Evolutionary conservation across 1,140 invertebrate genomes (phyloP), one percentile per base, ranked within the genome.

Genomic region (Reticulitermes speratus): DNA sequence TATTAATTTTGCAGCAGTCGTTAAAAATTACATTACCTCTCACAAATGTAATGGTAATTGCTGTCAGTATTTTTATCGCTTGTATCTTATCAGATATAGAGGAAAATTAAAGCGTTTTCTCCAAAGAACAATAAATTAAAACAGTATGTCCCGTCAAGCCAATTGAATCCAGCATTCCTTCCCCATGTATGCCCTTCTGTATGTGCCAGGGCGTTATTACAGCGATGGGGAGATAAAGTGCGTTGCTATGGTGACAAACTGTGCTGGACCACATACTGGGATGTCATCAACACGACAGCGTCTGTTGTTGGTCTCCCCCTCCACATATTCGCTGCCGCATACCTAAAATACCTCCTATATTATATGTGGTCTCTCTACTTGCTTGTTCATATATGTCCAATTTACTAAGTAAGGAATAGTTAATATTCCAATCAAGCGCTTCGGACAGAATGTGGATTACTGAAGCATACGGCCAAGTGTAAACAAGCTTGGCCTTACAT

Each of bases 211-310:
- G 65, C 25, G 65, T 75, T 75, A 75, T 75, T 75, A 75, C 65
- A 75, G 65, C 65, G 65, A 30, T 11, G 65, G 65, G n/a, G 65
- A 75, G 65, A 75, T 75, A 30, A 75, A 75, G 25, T 75, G 65
- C n/a, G 65, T 75, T 75, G 65, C 65, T 30, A 75, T 75, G 65
- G 65, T 75, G 65, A 75, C 65, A 75, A 30, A 75, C n/a, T 75
- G 65, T 75, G 65, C 65, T 75, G 65, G 65, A 75, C 65, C 65
- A 75, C 65, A 75, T 75, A 75, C 65, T 11, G 65, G 25, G 65
- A 75, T 75, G 65, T 75, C 65, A 75, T 75, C 65, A 75, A 75
- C 65, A 75, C 65, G 65, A 25, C 65, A 75, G 65, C 65, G 25
- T 75, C 65, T 75, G 25, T 75, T 75, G 65, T 75, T 75, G 25